Evolutionary conservation across 2,113 vertebrate species (phyloP).

Genomic region (Hemiprocne comata): DNA sequence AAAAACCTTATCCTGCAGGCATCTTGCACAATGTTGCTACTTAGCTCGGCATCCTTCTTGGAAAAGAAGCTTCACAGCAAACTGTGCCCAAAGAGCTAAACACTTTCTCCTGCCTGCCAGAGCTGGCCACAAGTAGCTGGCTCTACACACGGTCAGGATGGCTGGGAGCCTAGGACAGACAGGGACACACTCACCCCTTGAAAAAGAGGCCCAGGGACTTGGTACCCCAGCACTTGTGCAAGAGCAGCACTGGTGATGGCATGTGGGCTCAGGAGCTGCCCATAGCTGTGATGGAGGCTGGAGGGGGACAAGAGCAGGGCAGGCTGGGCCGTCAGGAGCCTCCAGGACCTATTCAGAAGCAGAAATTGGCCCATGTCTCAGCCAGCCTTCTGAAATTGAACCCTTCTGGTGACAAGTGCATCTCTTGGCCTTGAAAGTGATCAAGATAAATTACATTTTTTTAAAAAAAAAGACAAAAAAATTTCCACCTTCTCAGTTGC

Average conservation of each 20-base stretch:
- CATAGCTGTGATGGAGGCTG: accelerated
- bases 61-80: not conserved
- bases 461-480: not conserved
- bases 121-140: not conserved
- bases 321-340: not conserved
- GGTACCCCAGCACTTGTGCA: not conserved
- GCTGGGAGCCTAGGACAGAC: not conserved
- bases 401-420: not conserved
- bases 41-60: not conserved
- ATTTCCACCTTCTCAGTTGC: not conserved
- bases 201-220: not conserved
- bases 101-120: not conserved
- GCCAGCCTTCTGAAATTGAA: not conserved
- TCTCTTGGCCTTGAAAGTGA: not conserved
- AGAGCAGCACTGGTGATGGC: not conserved
- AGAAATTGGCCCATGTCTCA: accelerated
- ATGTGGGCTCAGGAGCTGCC: not conserved
- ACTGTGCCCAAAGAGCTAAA: not conserved
- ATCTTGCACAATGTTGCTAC: not conserved
- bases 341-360: no score
- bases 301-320: not conserved
- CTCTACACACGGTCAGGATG: not conserved
- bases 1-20: not conserved
- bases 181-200: not conserved
- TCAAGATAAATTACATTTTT: not conserved